phyloP scores from a whole-genome alignment of 2,888 invertebrate species.

The Drosophila demipolita region DNA sequence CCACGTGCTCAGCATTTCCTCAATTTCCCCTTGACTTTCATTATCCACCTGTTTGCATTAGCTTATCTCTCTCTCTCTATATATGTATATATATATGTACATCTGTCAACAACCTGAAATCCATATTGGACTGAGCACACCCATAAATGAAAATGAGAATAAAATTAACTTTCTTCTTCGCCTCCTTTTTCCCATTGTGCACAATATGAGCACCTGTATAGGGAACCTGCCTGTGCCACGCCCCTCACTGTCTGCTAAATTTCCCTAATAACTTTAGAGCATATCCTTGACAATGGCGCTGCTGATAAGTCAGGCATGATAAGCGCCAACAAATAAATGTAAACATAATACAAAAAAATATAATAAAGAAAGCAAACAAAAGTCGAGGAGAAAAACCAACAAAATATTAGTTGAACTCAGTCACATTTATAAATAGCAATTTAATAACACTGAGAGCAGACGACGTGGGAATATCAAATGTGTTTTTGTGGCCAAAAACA shows the following conservation, averaged over 20 bases:
- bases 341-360: conserved; percentile 12
- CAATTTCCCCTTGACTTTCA: background rate
- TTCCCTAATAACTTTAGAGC: conserved; percentile 48
- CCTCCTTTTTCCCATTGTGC: background rate
- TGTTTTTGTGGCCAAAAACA: conserved; percentile 38
- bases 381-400: background rate
- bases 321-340: conserved; percentile 20
- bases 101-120: conserved; percentile 37
- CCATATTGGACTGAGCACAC: conserved; percentile 59
- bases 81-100: background rate
- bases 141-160: conserved; percentile 60
- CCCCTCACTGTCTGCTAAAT: conserved; percentile 44
- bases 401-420: conserved; percentile 30
- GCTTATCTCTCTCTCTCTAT: background rate
- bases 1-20: conserved; percentile 8
- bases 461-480: conserved; percentile 75
- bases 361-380: background rate
- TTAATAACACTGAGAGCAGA: conserved; percentile 74
- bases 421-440: conserved; percentile 71
- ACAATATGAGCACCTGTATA: conserved; percentile 14
- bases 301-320: conserved; percentile 55
- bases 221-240: conserved; percentile 20
- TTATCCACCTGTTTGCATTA: conserved; percentile 30
- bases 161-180: conserved; percentile 55
- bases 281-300: conserved; percentile 62